Percentiles rank a stretch among this genome's conserved stretches.
Conservation (phyloP, 1,140 invertebrate species). For the Trachelipus rathkii region DNA sequence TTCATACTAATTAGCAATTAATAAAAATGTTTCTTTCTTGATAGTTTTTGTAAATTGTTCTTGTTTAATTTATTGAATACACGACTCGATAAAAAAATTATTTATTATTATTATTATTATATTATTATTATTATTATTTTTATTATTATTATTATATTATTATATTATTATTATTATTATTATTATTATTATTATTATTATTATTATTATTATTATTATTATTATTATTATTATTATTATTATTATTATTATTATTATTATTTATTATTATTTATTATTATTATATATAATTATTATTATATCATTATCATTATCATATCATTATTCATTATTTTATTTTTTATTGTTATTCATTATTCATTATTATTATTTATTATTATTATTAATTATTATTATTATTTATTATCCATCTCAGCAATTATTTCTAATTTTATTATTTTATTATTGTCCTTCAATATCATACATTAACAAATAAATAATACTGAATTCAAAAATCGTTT, state of each 20-base stretch:
- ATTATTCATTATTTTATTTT: not conserved
- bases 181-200: not conserved
- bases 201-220: not conserved
- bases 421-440: too few species aligned
- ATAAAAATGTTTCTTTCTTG: too few species aligned
- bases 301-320: not conserved
- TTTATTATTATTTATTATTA: not conserved
- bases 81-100: too few species aligned
- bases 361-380: not conserved
- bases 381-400: not conserved
- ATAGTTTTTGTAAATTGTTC: too few species aligned
- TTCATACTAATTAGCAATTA: too few species aligned
- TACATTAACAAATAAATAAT: not conserved
- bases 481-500: too few species aligned
- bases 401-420: too few species aligned
- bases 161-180: not conserved
- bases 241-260: slow-evolving; percentile 8
- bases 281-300: not conserved
- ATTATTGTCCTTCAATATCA: too few species aligned
- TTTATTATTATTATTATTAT: too few species aligned
- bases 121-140: too few species aligned
- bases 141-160: not conserved
- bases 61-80: too few species aligned
- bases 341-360: not conserved
- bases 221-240: slow-evolving; percentile 4